Conservation (phyloP, 2,888 invertebrate genomes). For the Callyntrura sp. region DNA sequence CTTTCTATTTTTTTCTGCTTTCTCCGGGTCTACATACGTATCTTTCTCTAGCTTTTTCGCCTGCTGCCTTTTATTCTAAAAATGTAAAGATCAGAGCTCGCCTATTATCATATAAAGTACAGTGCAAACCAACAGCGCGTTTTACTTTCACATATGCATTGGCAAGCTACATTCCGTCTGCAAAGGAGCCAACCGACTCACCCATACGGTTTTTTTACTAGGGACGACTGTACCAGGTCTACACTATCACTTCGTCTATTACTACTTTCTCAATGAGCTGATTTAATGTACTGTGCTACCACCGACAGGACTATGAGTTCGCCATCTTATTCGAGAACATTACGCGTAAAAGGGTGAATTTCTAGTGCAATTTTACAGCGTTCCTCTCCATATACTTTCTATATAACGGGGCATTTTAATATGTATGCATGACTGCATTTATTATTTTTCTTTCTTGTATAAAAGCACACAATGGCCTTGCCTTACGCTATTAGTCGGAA, state of each 20-base stretch:
- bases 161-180: not conserved
- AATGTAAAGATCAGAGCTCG: conserved; percentile 54
- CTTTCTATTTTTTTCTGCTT: conserved; percentile 29
- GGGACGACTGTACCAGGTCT: not conserved
- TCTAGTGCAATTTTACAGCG: not conserved
- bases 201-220: conserved; percentile 14
- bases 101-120: conserved; percentile 70
- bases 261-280: conserved; percentile 43
- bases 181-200: conserved; percentile 24
- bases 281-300: conserved; percentile 45
- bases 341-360: not conserved
- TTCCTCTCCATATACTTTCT: not conserved
- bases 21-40: not conserved
- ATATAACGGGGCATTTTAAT: not conserved
- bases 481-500: not conserved
- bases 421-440: not conserved
- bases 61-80: conserved; percentile 34
- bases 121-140: conserved; percentile 45
- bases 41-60: conserved; percentile 19
- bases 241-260: too few relatives aligned
- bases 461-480: not conserved
- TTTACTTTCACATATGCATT: conserved; percentile 45
- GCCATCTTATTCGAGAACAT: not conserved
- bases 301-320: not conserved
- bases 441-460: not conserved